Percentiles rank a stretch among this genome's conserved stretches.
Conservation (phyloP, 1,140 invertebrate species). For the Drosophila repleta region DNA sequence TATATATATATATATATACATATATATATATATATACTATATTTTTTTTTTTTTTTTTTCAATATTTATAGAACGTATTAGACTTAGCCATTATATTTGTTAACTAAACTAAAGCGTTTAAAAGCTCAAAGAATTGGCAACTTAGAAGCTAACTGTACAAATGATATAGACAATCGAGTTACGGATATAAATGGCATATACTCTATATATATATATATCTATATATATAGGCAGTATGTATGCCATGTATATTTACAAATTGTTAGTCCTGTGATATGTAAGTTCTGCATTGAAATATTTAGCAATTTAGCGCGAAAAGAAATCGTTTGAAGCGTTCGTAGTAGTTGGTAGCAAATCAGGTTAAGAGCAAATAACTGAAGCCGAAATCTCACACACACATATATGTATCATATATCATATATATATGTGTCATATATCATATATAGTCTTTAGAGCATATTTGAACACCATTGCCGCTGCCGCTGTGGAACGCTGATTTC, state of each 20-base stretch:
- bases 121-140: slow-evolving; percentile 47
- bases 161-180: slow-evolving; percentile 37
- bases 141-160: slow-evolving; percentile 72
- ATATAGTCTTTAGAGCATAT: not conserved
- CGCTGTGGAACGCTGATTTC: slow-evolving; percentile 66
- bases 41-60: too few species aligned
- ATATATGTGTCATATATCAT: not conserved
- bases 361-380: slow-evolving; percentile 72
- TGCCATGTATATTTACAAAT: slow-evolving; percentile 11
- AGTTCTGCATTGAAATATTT: slow-evolving; percentile 58
- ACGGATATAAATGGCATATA: slow-evolving; percentile 6
- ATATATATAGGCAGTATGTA: too few species aligned
- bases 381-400: slow-evolving; percentile 27
- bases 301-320: slow-evolving; percentile 83
- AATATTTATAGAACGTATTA: slow-evolving; percentile 16
- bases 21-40: too few species aligned
- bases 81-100: slow-evolving; percentile 22
- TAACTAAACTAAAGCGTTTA: slow-evolving; percentile 37
- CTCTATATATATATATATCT: too few species aligned
- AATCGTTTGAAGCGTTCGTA: slow-evolving; percentile 65
- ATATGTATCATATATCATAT: not conserved
- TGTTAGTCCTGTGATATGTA: slow-evolving; percentile 46
- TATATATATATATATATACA: not conserved
- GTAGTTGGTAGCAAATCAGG: slow-evolving; percentile 68
- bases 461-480: slow-evolving; percentile 4